Evolutionary conservation across 2,797 vertebrate species (phyloP).

Genomic region (Micromesistius poutassou): DNA sequence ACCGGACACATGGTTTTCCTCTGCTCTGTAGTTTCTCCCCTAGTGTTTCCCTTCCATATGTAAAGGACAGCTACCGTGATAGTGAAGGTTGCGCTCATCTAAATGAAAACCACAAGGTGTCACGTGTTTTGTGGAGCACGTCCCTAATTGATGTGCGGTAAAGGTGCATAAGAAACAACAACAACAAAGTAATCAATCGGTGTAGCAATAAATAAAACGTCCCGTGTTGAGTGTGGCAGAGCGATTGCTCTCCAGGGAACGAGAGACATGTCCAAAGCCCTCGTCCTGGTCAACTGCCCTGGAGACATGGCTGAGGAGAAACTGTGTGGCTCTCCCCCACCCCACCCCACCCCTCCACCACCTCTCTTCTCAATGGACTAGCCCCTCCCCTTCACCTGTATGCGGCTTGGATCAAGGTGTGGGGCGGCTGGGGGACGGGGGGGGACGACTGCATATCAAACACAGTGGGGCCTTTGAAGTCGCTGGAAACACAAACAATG

Average conservation of each 20-base stretch:
- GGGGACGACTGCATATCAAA: conserved; percentile 80
- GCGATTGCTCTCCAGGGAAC: conserved; percentile 67
- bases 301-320: conserved; percentile 64
- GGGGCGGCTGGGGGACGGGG: conserved; percentile 26
- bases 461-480: conserved; percentile 76
- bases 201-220: conserved; percentile 52
- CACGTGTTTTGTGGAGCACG: neutral
- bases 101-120: neutral
- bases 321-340: conserved; percentile 55
- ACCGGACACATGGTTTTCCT: neutral
- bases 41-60: conserved; percentile 9
- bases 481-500: conserved; percentile 79
- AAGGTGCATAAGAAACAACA: conserved; percentile 1
- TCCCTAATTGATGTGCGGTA: neutral
- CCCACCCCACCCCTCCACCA: neutral
- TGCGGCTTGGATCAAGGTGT: conserved; percentile 73
- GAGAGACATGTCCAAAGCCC: conserved; percentile 65
- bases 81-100: neutral
- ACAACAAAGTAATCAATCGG: conserved; percentile 52
- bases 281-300: conserved; percentile 73
- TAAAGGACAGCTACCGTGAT: neutral
- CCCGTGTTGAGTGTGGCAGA: conserved; percentile 44
- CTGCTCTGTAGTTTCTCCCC: neutral
- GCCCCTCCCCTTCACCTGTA: conserved; percentile 78
- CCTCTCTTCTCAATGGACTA: conserved; percentile 62